Conservation (phyloP, 2,888 invertebrate species). For the Drosophila antonietae region DNA sequence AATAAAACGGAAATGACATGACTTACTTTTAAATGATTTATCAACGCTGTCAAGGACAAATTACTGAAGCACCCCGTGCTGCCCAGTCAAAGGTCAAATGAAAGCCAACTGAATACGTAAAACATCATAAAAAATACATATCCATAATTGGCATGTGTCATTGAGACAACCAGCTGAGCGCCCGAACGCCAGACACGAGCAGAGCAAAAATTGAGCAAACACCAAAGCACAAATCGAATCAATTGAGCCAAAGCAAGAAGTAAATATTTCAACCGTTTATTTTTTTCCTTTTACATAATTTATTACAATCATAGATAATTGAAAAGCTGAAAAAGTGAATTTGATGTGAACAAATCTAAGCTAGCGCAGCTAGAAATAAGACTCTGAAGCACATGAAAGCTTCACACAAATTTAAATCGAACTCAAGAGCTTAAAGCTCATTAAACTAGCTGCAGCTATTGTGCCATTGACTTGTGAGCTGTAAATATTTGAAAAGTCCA, state of each 20-base stretch:
- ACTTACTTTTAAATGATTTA: constrained; percentile 65
- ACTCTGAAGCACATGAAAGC: neutral
- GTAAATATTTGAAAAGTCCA: constrained; percentile 38
- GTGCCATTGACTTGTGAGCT: neutral
- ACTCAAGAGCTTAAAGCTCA: neutral
- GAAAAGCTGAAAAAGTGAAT: neutral
- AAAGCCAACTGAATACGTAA: constrained; percentile 24
- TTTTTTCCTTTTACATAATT: neutral
- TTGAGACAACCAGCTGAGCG: constrained; percentile 12
- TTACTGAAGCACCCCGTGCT: constrained; percentile 7
- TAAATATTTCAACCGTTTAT: neutral
- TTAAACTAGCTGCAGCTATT: neutral
- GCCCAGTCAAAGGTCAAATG: constrained; percentile 34
- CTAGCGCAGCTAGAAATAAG: too few relatives aligned
- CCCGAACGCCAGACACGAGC: constrained; percentile 6
- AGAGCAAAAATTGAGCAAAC: neutral
- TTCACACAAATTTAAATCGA: neutral
- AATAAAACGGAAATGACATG: constrained; percentile 38
- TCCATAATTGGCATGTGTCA: constrained; percentile 53
- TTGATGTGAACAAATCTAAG: too few relatives aligned
- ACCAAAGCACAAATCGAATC: neutral
- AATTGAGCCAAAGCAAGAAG: neutral
- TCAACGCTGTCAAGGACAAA: constrained; percentile 57
- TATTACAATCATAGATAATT: neutral
- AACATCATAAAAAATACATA: constrained; percentile 58